Evolutionary conservation across 1,140 invertebrate species (phyloP).

Genomic region (Drosophila ohnishii): DNA sequence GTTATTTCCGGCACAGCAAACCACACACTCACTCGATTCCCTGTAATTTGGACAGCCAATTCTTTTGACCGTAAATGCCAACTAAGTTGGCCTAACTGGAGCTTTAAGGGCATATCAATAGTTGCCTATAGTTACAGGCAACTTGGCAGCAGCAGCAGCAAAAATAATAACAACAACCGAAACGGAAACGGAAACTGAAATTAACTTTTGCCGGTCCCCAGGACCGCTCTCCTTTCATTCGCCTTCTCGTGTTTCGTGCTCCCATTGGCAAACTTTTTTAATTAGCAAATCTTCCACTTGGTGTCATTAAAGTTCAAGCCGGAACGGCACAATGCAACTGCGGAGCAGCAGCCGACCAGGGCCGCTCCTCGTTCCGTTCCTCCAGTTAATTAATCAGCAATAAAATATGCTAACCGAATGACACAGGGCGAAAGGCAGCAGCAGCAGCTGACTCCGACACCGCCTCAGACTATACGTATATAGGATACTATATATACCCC

Average conservation of each 20-base stretch:
- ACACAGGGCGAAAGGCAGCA: constrained; percentile 35
- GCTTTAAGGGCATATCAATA: constrained; percentile 35
- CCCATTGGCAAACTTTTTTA: constrained; percentile 69
- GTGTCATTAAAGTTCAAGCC: constrained; percentile 60
- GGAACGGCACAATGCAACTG: constrained; percentile 46
- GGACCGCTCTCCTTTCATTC: constrained; percentile 9
- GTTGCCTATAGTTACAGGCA: constrained; percentile 51
- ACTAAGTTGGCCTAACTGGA: constrained; percentile 20
- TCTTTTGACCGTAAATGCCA: constrained; percentile 13
- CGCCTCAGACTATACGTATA: background rate
- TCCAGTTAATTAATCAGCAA: constrained; percentile 77
- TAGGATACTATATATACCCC: background rate
- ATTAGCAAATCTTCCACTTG: constrained; percentile 66
- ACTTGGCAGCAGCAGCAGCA: background rate
- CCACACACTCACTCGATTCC: constrained; percentile 6
- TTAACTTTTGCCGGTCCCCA: constrained; percentile 16
- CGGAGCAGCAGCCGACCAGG: constrained; percentile 20
- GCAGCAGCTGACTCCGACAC: constrained; percentile 10
- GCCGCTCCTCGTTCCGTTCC: constrained; percentile 14
- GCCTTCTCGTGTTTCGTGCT: constrained; percentile 17
- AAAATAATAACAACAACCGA: background rate
- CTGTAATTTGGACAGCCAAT: constrained; percentile 41
- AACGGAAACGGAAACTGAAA: constrained; percentile 3
- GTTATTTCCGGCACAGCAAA: constrained; percentile 29
- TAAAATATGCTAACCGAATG: constrained; percentile 71